A percentile compares a stretch with the other conserved stretches of the same genome.
These are phyloP conservation scores for Orthochromis indermauri DNA, from an alignment of 2,113 vertebrate species.

Conservation along the genomic window DNA sequence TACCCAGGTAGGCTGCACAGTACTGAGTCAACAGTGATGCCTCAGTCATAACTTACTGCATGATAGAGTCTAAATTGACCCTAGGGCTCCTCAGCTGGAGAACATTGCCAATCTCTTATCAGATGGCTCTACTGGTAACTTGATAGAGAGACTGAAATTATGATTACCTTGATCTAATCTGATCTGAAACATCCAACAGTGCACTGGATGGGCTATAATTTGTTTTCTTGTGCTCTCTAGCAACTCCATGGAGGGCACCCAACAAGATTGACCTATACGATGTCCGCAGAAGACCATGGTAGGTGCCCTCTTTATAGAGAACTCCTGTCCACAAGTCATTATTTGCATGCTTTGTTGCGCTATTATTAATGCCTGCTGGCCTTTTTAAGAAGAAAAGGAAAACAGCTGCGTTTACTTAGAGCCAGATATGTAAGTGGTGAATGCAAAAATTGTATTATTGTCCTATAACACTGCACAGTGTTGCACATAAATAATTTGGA, in stretches of 20 bases:
- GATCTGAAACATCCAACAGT: constrained; percentile 38
- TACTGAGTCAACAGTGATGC: constrained; percentile 2
- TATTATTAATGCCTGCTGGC: not conserved
- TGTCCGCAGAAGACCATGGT: constrained; percentile 94
- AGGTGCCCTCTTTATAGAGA: constrained; percentile 44
- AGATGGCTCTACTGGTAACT: constrained; percentile 46
- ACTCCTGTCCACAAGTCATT: not conserved
- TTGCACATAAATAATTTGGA: not conserved
- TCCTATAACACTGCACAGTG: not conserved
- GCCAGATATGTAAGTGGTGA: not conserved
- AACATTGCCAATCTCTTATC: constrained; percentile 60
- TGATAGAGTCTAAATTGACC: constrained; percentile 65
- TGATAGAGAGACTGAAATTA: constrained; percentile 52
- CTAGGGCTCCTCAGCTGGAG: constrained; percentile 19
- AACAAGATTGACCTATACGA: constrained; percentile 99
- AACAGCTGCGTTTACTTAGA: not conserved
- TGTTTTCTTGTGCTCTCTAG: constrained; percentile 62
- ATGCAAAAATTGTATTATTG: not conserved
- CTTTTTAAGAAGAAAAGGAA: not conserved
- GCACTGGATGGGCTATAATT: not conserved
- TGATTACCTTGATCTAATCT: constrained; percentile 63
- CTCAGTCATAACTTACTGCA: constrained; percentile 6
- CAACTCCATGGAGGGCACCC: constrained; percentile 90
- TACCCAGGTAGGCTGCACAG: constrained; percentile 79
- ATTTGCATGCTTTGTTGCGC: not conserved